Percentiles rank a stretch among this genome's conserved stretches.
Evolutionary conservation across 2,797 vertebrate species (phyloP).

Genomic region (Macropus fuliginosus): DNA sequence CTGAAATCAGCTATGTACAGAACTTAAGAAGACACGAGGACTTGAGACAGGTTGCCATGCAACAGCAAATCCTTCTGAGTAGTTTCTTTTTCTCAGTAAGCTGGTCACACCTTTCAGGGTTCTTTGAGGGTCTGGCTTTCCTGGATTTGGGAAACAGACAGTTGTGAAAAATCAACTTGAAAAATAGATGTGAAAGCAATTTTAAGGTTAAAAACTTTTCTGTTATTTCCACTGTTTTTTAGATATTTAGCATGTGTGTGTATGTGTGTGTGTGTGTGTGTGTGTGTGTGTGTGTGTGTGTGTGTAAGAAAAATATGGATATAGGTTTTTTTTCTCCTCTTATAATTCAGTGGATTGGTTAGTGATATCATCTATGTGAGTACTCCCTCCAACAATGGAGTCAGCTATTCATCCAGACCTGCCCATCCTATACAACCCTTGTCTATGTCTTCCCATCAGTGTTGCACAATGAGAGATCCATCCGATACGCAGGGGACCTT

Average conservation of each 20-base stretch:
- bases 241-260: background rate
- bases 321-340: background rate
- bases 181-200: slow-evolving; percentile 50
- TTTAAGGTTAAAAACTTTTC: slow-evolving; percentile 42
- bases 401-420: background rate
- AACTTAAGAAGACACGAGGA: background rate
- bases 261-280: background rate
- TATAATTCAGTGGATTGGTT: background rate
- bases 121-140: background rate
- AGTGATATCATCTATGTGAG: background rate
- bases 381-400: background rate
- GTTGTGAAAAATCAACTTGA: slow-evolving; percentile 66
- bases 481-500: background rate
- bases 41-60: background rate
- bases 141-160: background rate
- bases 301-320: background rate
- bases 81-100: background rate
- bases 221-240: slow-evolving; percentile 4
- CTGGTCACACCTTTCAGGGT: background rate
- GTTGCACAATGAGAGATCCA: background rate
- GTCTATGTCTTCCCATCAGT: background rate
- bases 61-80: background rate
- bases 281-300: background rate
- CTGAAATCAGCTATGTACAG: background rate
- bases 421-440: background rate